Base-by-base conservation (phyloP, 2,888 invertebrate genomes). In the Yponomeuta evonymella region DNA sequence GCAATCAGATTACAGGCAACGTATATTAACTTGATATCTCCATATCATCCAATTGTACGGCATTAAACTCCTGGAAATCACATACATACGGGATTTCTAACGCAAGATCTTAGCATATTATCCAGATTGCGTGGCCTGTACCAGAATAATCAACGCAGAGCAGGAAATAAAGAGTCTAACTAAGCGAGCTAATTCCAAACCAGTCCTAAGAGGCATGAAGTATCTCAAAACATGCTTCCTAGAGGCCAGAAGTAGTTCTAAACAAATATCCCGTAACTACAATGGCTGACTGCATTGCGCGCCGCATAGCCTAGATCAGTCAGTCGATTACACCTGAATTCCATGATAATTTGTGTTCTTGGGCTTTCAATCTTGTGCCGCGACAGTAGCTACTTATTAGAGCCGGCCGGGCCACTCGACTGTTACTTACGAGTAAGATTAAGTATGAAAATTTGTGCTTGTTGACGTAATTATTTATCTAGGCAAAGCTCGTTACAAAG, bases 281-380 rank as follows among this genome's bases (percentile, higher is more conserved):
- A 67, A 67, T 67, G 67, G 30, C 67, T 23, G 48, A 6, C 23
- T 43, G 48, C 67, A 67, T 67, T 36, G 23, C 43, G 23, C 15
- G 48, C 12, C 48, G 23, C 51, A n/a, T 29, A 68, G 68, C 68
- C 68, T 68, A 68, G 68, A 68, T 68, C 68, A 30, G 36, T 30
- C n/a, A 33, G 15, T 11, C 68, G 68, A 67, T 67, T 67, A 23
- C 67, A 43, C 68, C 10, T 68, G 68, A 68, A 68, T 68, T 68
- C 68, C 51, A 15, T 9, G 51, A 68, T 68, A 68, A 68, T 68
- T 68, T 68, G 68, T 51, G 51, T 23, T 58, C 51, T 51, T 43
- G 67, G 51, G 68, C 68, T 48, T 68, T 68, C 68, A 68, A 68
- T 68, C 30, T 68, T 33, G 12, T 10, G 64, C 64, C n/a, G 51